Evolutionary conservation across 2,888 invertebrate species (phyloP), one percentile per base, ranked within the genome.

Genomic region (Pollenia angustigena): DNA sequence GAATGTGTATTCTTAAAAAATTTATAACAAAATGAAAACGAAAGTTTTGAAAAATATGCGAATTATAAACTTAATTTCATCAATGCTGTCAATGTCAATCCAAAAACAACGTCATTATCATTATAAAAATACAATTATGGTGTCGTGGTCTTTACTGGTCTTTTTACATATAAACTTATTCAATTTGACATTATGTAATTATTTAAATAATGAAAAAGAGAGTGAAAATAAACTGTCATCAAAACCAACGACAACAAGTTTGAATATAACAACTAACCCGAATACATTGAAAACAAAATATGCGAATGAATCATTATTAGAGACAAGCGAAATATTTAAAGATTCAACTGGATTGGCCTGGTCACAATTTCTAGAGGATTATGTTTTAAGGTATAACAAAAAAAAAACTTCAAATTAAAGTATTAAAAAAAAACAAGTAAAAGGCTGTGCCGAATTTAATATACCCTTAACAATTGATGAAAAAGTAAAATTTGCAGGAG

Each of bases 301-400:
- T 88, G 88, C 87, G 69, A 91, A 91, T 91, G 90, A 91, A 85
- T 90, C 91, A 90, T 81, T 81, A 42, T 66, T 68, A 44, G 64
- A 83, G 48, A 72, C 69, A 42, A 71, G 81, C 56, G 68, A 78
- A 52, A 46, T 86, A 16, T 74, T 72, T 32, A 81, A 87, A 74
- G 81, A 89, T 48, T 75, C 86, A 46, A 56, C 81, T 10, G 87
- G 85, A 11, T 80, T 91, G 81, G 94, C 95, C 68, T 96, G 96
- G 95, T 94, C 95, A 88, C 93, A 94, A 23, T 92, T 95, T 90
- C 93, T 96, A 64, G 95, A 95, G 93, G 95, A 96, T 89, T 96
- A 96, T 95, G 95, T 95, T 7, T 92, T 94, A 54, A 93, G 94
- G 85, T 92, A 94, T 16, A 16, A 75, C 10, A 18, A 60, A 46